Evolutionary conservation across 53 echinoderm and acorn worm genomes (phyloP).

Genomic region (Zoroaster sp.): DNA sequence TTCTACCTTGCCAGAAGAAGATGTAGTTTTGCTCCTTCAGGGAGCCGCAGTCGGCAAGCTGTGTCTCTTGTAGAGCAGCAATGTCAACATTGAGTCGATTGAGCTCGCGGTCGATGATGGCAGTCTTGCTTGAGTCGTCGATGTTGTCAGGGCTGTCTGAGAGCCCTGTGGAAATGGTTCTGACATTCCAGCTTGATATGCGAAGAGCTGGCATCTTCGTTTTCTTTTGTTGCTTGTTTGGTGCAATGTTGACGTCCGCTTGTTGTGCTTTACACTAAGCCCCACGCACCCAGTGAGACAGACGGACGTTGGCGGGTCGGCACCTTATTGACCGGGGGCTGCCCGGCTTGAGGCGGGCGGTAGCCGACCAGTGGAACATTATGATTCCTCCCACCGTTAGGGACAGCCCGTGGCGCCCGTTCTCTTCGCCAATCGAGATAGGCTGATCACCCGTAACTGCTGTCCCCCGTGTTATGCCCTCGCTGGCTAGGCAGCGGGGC

Average conservation of each 20-base stretch:
- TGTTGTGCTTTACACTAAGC: neutral
- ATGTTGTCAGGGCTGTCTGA: constrained; percentile 7
- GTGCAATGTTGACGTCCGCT: neutral
- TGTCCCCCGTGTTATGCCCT: constrained; percentile 64
- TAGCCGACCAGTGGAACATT: constrained; percentile 39
- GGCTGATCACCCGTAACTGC: constrained; percentile 77
- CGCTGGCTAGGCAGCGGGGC: neutral
- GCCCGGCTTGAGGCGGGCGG: too few relatives aligned
- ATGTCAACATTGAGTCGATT: constrained; percentile 27
- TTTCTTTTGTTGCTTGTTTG: neutral
- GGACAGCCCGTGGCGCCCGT: too few relatives aligned
- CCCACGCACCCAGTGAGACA: constrained; percentile 41
- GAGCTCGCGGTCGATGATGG: constrained; percentile 2
- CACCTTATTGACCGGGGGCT: too few relatives aligned
- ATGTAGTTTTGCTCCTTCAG: constrained; percentile 31
- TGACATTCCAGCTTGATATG: constrained; percentile 48
- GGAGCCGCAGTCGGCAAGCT: neutral
- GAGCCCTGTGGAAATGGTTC: constrained; percentile 5
- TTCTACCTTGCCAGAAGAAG: constrained; percentile 22
- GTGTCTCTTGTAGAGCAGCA: constrained; percentile 45
- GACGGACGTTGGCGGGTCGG: too few relatives aligned
- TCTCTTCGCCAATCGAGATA: constrained; percentile 30
- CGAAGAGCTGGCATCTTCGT: constrained; percentile 37
- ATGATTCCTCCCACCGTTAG: constrained; percentile 67
- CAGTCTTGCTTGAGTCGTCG: constrained; percentile 21